Evolutionary conservation across 2,888 invertebrate genomes (phyloP).

Genomic region (Microplitis manilae): DNA sequence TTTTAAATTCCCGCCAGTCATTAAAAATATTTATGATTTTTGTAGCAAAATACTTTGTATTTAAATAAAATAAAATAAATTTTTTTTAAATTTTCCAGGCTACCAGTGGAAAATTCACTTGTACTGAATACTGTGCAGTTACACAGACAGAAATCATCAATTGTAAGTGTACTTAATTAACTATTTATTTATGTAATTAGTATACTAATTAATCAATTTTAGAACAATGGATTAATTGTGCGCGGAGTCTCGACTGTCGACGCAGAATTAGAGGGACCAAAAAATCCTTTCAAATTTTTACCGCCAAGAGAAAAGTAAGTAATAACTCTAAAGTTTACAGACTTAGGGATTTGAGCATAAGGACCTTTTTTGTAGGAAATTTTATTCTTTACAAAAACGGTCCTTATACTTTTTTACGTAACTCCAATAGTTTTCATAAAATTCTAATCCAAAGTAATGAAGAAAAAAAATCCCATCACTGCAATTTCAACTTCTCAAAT

Average conservation of each 20-base stretch:
- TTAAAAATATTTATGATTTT: background rate
- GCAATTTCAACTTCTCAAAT: no score
- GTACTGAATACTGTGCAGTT: constrained; percentile 67
- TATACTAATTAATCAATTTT: constrained; percentile 34
- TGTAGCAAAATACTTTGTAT: background rate
- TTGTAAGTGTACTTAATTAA: constrained; percentile 57
- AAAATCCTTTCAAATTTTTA: constrained; percentile 55
- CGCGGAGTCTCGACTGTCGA: constrained; percentile 61
- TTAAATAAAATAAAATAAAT: background rate
- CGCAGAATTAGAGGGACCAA: constrained; percentile 43
- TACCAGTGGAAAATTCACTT: constrained; percentile 65
- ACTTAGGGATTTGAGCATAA: no score
- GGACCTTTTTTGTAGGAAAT: no score
- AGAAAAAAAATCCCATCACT: no score
- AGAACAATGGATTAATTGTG: constrained; percentile 65
- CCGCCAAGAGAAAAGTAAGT: constrained; percentile 50
- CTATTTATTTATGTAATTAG: background rate
- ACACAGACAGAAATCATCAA: constrained; percentile 63
- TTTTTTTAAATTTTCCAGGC: constrained; percentile 18
- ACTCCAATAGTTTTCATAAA: no score
- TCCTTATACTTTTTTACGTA: no score
- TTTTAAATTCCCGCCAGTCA: background rate
- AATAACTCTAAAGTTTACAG: background rate
- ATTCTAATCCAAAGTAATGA: no score
- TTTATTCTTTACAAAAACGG: no score